Base-by-base conservation (phyloP, 1,140 invertebrate genomes). In the Sycobia sp. region DNA sequence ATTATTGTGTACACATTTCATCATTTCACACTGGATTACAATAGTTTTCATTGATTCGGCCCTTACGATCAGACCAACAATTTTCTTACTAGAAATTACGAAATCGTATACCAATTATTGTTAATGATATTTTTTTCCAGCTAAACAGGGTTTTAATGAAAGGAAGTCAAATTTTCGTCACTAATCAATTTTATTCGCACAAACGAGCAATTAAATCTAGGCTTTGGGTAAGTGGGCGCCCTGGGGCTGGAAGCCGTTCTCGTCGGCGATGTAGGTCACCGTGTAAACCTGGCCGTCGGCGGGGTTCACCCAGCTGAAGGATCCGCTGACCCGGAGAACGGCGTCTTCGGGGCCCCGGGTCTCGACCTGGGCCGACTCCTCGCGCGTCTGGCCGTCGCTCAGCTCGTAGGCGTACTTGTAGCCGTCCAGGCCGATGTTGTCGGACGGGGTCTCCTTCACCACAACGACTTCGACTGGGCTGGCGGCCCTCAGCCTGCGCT, bases 281-380 rank as follows among this genome's bases (percentile, higher is more conserved):
- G 67, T 73, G 62, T 81, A 76, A 27, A 71, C 70, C 18, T 78
- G 69, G 25, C 78, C 79, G 41, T 80, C 77, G 0, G 10, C 60
- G 7, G 82, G 78, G 34, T 80, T 88, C 32, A 84, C 73, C 82
- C 84, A 89, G 29, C 79, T 80, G 78, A 80, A 87, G 49, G 83
- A 83, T 16, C 88, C 88, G 2, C 82, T 77, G 13, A 89, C 87
- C 3, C 77, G 78, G 2, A 89, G 71, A 5, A 81, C 81, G 65
- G 88, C 86, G 60, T 88, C 84, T 22, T 89, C 87, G 9, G 83
- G 76, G 34, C 78, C 87, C 44, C 87, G 87, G 66, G 88, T 86
- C 36, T 80, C 77, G 5, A 89, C 66, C 23, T 81, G 71, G 1
- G 84, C 88, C 41, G 78, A 70, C 75, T 89, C 87, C 8, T 84